These are phyloP conservation scores for Hydrotaea diabolus DNA, from an alignment of 2,888 invertebrate species.

Conservation along the genomic window DNA sequence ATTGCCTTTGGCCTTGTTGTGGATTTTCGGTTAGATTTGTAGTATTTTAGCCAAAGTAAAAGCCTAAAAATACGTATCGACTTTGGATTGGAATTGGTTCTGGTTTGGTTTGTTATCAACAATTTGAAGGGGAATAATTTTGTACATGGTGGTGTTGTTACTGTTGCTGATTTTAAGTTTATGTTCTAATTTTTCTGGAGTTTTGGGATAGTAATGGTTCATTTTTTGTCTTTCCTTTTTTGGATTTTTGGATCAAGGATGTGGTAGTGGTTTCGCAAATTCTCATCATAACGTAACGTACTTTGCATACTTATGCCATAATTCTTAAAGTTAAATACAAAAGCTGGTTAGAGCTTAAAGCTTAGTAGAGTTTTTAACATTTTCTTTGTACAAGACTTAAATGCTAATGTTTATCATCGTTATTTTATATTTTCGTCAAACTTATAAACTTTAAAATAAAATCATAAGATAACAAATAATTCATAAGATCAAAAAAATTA, in stretches of 20 bases:
- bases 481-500: conserved; percentile 61
- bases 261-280: conserved; percentile 64
- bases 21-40: conserved; percentile 48
- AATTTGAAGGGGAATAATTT: conserved; percentile 1
- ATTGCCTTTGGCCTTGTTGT: conserved; percentile 14
- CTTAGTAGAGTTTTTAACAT: conserved; percentile 43
- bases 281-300: background rate
- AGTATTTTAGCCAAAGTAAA: conserved; percentile 68
- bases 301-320: conserved; percentile 20
- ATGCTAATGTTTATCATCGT: conserved; percentile 70
- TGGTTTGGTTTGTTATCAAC: conserved; percentile 59
- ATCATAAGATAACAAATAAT: conserved; percentile 68
- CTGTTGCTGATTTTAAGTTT: conserved; percentile 20
- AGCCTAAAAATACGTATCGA: conserved; percentile 81
- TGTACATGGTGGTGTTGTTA: conserved; percentile 28
- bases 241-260: conserved; percentile 47
- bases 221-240: conserved; percentile 5
- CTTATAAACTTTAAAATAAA: conserved; percentile 60
- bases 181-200: background rate
- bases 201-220: background rate
- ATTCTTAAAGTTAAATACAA: conserved; percentile 23
- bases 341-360: conserved; percentile 56
- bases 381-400: conserved; percentile 41
- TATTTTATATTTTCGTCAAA: conserved; percentile 23
- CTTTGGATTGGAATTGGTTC: conserved; percentile 76